Evolutionary conservation across 2,888 invertebrate species (phyloP).

Genomic region (Ophion costatus): DNA sequence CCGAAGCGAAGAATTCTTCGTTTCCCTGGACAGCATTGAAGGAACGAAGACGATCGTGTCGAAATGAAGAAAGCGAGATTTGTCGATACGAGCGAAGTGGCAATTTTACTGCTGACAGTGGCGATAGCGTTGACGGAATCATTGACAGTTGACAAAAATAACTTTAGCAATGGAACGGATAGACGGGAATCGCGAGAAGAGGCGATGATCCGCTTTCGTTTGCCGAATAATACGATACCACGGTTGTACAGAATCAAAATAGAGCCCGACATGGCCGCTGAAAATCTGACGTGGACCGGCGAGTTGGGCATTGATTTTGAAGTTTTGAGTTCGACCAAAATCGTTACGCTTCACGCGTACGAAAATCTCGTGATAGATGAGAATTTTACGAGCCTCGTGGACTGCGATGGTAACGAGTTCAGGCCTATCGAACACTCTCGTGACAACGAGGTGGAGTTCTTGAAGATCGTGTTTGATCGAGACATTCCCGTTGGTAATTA

Average conservation of each 20-base stretch:
- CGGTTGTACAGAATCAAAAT: constrained; percentile 85
- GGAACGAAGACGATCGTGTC: neutral
- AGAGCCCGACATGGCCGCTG: constrained; percentile 83
- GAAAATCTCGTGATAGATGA: constrained; percentile 57
- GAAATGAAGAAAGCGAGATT: neutral
- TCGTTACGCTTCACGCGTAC: constrained; percentile 60
- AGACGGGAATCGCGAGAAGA: constrained; percentile 14
- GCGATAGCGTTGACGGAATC: constrained; percentile 21
- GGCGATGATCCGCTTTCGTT: constrained; percentile 80
- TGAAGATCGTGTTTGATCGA: constrained; percentile 55
- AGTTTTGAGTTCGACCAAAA: constrained; percentile 59
- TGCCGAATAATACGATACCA: constrained; percentile 85
- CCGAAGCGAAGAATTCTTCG: neutral
- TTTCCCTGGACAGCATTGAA: neutral
- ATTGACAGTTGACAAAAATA: neutral
- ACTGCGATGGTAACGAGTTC: constrained; percentile 38
- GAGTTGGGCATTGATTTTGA: constrained; percentile 63
- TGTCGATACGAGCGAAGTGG: neutral
- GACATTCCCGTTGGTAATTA: constrained; percentile 83
- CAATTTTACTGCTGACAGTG: constrained; percentile 1
- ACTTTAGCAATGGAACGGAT: neutral
- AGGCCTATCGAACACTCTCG: constrained; percentile 59
- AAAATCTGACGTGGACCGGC: constrained; percentile 71
- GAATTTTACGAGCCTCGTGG: constrained; percentile 58
- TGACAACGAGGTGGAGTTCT: constrained; percentile 57